phyloP scores from a whole-genome alignment of 1,140 invertebrate genomes.

The Dermatophagoides farinae region DNA sequence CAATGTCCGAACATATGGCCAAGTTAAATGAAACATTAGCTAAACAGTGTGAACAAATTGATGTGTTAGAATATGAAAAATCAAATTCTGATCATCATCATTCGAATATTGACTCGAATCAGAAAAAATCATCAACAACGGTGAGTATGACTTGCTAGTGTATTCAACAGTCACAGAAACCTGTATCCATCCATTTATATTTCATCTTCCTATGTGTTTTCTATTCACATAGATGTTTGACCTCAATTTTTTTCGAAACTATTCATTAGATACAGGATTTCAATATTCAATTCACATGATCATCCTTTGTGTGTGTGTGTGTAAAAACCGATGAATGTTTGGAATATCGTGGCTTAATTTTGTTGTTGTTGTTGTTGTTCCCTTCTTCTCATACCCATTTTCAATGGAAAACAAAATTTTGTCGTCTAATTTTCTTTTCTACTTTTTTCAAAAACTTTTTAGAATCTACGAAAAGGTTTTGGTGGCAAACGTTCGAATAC shows the following conservation, averaged over 20 bases:
- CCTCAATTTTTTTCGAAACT: background rate
- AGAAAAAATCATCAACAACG: background rate
- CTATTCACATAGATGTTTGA: background rate
- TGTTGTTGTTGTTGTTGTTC: too few relatives aligned
- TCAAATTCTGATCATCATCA: background rate
- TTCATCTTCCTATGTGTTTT: background rate
- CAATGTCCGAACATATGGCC: constrained; percentile 75
- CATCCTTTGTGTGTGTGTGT: too few relatives aligned
- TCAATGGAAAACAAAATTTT: too few relatives aligned
- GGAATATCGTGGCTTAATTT: too few relatives aligned
- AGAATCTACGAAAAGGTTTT: background rate
- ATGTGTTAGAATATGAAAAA: constrained; percentile 24
- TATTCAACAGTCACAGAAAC: background rate
- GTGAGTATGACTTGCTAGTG: background rate
- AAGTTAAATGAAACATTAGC: constrained; percentile 65
- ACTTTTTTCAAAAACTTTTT: background rate
- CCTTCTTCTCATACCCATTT: too few relatives aligned
- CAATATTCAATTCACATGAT: too few relatives aligned
- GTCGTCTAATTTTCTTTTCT: background rate
- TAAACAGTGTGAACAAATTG: constrained; percentile 46
- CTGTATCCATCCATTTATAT: background rate
- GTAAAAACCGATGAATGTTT: too few relatives aligned
- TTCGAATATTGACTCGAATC: background rate
- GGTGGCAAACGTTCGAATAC: background rate
- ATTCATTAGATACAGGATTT: too few relatives aligned